Percentiles rank a stretch among this genome's conserved stretches.
These are phyloP conservation scores for Drosophila dives DNA, from an alignment of 2,888 invertebrate species.

Conservation along the genomic window DNA sequence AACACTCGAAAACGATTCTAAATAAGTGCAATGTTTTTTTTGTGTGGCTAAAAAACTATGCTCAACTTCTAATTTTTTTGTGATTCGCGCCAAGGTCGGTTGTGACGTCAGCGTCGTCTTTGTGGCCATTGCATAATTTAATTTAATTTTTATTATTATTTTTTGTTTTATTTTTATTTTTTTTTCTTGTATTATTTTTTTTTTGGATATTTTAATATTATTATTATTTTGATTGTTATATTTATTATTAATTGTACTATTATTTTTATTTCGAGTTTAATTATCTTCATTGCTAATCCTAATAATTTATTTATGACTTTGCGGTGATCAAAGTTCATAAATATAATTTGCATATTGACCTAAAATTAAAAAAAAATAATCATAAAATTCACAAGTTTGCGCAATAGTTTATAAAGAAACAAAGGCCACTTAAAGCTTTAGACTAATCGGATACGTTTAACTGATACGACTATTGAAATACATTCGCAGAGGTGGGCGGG, in stretches of 20 bases:
- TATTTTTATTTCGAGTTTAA: too few relatives aligned
- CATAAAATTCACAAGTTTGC: background rate
- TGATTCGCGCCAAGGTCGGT: slow-evolving; percentile 59
- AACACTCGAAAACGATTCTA: slow-evolving; percentile 1
- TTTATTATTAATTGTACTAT: background rate
- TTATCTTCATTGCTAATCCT: background rate
- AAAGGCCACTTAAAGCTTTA: slow-evolving; percentile 56
- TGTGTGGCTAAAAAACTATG: slow-evolving; percentile 10
- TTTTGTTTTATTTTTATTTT: background rate
- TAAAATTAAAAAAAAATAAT: slow-evolving; percentile 8
- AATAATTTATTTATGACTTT: slow-evolving; percentile 2
- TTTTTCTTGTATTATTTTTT: background rate
- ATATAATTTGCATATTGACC: slow-evolving; percentile 8
- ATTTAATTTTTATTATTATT: background rate
- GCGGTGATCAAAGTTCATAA: slow-evolving; percentile 16
- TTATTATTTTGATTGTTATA: background rate
- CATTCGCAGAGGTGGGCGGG: slow-evolving; percentile 38
- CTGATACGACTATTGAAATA: slow-evolving; percentile 38
- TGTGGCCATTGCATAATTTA: slow-evolving; percentile 66
- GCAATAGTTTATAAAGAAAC: slow-evolving; percentile 37
- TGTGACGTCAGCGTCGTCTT: slow-evolving; percentile 62
- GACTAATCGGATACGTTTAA: slow-evolving; percentile 62
- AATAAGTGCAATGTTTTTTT: slow-evolving; percentile 13
- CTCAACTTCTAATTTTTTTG: slow-evolving; percentile 14
- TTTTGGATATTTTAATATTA: background rate